A percentile compares a stretch with the other conserved stretches of the same genome.
phyloP scores from a whole-genome alignment of 2,888 invertebrate genomes.

The Cataglyphis albicans region DNA sequence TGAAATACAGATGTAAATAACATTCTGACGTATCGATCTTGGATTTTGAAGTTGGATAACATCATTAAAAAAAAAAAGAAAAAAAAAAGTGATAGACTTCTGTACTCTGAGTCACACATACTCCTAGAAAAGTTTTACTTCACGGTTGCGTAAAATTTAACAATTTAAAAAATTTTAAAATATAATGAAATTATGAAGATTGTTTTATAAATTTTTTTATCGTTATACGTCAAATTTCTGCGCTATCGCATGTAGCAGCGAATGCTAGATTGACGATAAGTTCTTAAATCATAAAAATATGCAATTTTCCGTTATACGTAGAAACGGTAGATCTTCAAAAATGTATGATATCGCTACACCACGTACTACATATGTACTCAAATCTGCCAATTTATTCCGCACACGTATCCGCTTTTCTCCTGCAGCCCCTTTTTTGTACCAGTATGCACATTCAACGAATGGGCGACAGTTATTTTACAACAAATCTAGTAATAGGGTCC shows the following conservation, averaged over 20 bases:
- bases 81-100: not conserved
- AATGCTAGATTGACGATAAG: conserved; percentile 11
- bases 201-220: not conserved
- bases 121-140: not conserved
- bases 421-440: conserved; percentile 6
- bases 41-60: not conserved
- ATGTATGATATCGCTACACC: conserved; percentile 32
- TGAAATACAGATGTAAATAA: conserved; percentile 7
- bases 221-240: not conserved
- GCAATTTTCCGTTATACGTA: conserved; percentile 31
- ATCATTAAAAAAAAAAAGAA: not conserved
- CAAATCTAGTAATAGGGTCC: conserved; percentile 14
- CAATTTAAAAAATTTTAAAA: not conserved
- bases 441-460: conserved; percentile 38
- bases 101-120: not conserved
- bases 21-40: not conserved
- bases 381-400: conserved; percentile 45
- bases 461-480: conserved; percentile 38
- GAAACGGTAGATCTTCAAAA: conserved; percentile 39
- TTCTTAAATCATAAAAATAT: conserved; percentile 37
- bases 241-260: conserved; percentile 7
- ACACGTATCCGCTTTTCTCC: conserved; percentile 15
- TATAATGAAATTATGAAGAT: not conserved
- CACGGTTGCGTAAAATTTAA: not conserved
- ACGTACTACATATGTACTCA: conserved; percentile 20